These are phyloP conservation scores for Istiophorus platypterus DNA, from an alignment of 2,113 vertebrate species.

Conservation along the genomic window DNA sequence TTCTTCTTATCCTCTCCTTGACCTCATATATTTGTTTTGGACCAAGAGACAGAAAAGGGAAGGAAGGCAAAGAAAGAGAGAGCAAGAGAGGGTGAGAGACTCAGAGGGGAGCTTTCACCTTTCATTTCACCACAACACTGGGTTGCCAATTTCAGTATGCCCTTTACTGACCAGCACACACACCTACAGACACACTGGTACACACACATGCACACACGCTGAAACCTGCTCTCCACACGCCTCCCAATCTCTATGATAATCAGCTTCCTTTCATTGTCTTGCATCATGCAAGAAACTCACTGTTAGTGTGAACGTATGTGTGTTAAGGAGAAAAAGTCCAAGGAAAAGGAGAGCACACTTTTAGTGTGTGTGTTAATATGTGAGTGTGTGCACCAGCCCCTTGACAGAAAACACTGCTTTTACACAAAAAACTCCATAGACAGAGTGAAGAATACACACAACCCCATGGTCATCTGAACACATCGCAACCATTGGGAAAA, in stretches of 20 bases:
- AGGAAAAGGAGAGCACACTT: slow-evolving; percentile 37
- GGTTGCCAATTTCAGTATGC: slow-evolving; percentile 73
- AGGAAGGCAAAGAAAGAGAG: slow-evolving; percentile 18
- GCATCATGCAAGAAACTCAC: slow-evolving; percentile 76
- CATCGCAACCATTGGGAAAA: not conserved
- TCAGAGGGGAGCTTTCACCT: slow-evolving; percentile 68
- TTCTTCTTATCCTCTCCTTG: slow-evolving; percentile 31
- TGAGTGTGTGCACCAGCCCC: not conserved
- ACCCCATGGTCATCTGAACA: slow-evolving; percentile 3
- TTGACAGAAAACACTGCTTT: slow-evolving; percentile 29
- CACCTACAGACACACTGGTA: slow-evolving; percentile 25
- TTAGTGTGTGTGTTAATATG: not conserved
- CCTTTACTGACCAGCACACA: slow-evolving; percentile 76
- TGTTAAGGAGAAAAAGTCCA: slow-evolving; percentile 60
- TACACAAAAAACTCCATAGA: slow-evolving; percentile 8
- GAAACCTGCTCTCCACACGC: slow-evolving; percentile 55
- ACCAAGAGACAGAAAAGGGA: slow-evolving; percentile 31
- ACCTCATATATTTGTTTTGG: slow-evolving; percentile 64
- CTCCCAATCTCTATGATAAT: slow-evolving; percentile 74
- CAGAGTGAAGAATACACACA: not conserved
- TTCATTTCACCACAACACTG: slow-evolving; percentile 73
- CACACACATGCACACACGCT: slow-evolving; percentile 22
- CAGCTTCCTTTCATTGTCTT: slow-evolving; percentile 80
- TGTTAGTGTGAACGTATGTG: slow-evolving; percentile 33
- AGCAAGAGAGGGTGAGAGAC: slow-evolving; percentile 28